A percentile compares a stretch with the other conserved stretches of the same genome.
These are phyloP conservation scores for Calcarius lapponicus DNA, from an alignment of 2,797 vertebrate genomes.

Conservation along the genomic window DNA sequence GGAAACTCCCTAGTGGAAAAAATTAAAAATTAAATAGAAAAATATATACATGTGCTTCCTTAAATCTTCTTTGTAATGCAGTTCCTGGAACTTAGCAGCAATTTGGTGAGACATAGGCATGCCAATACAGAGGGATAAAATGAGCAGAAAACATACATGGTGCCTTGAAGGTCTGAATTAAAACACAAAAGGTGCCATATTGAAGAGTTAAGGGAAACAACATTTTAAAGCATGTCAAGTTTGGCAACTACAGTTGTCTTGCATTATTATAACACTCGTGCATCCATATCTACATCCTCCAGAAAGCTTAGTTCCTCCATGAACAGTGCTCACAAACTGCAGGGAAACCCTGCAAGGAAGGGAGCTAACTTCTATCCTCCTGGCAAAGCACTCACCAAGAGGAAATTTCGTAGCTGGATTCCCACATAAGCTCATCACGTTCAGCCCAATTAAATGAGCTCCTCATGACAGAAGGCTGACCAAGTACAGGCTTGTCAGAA, in stretches of 20 bases:
- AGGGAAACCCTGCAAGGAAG: not conserved
- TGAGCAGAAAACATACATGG: accelerated
- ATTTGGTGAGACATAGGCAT: not conserved
- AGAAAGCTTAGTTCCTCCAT: not conserved
- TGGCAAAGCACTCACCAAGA: not conserved
- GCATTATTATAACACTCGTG: not conserved
- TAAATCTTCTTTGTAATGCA: not conserved
- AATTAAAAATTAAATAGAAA: not conserved
- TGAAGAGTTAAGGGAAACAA: not conserved
- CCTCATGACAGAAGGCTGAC: not conserved
- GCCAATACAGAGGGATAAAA: not conserved
- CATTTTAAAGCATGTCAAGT: accelerated
- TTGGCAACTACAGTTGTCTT: not conserved
- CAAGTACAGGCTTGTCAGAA: not conserved
- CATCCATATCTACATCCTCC: not conserved
- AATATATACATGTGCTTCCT: not conserved
- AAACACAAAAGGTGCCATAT: not conserved
- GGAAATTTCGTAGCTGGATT: accelerated
- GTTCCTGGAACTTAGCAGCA: not conserved
- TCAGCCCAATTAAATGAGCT: not conserved
- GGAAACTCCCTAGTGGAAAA: not conserved
- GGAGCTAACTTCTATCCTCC: not conserved
- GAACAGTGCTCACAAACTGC: not conserved
- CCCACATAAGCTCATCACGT: not conserved
- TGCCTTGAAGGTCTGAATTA: not conserved